Base-by-base conservation (phyloP, 2,797 vertebrate genomes). In the Falco cherrug region DNA sequence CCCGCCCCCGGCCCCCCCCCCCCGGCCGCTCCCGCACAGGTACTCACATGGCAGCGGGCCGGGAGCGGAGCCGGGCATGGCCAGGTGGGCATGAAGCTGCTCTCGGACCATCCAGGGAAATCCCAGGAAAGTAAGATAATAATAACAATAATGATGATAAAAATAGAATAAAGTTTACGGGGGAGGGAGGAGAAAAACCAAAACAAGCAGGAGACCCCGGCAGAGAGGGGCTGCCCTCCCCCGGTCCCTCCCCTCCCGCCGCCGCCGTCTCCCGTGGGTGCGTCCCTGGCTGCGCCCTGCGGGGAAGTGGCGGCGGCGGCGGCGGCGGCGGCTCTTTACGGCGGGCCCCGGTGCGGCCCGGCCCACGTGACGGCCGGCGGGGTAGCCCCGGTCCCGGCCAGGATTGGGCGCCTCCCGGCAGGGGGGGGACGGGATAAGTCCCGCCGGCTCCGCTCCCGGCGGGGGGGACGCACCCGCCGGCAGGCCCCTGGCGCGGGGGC, bases 331-430 rank as follows among this genome's bases (percentile, higher is more conserved):
- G 92, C 87, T 85, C 86, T 97, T 97, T 94, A 97, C 95, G 90
- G 86, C 84, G 81, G 83, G 79, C 69, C 94, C 94, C 95, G 94
- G 92, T 96, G 70, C 69, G 74, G 95, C 16, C 80, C 74, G 88
- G 41, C 87, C 95, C 95, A 95, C 95, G 94, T 95, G 95, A 96
- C 94, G 95, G 75, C 84, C 92, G 81, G 84, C 69, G 81, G 95
- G 92, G 78, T 74, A 92, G 63, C 91, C 89, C 87, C 87, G 91
- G 93, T 90, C 89, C 91, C 94, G 89, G 73, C 68, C 54, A 39
- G 95, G 95, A 90, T 94, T 96, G 95, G 95, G 93, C 77, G 64
- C 89, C 63, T 92, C 90, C 60, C 87, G 89, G 11, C 68, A 9
- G 19, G 45, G 75, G 57, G 73, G 76, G 60, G 33, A 73, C 24